Base-by-base conservation (phyloP, 2,888 invertebrate species). In the Drosophila pullipes region DNA sequence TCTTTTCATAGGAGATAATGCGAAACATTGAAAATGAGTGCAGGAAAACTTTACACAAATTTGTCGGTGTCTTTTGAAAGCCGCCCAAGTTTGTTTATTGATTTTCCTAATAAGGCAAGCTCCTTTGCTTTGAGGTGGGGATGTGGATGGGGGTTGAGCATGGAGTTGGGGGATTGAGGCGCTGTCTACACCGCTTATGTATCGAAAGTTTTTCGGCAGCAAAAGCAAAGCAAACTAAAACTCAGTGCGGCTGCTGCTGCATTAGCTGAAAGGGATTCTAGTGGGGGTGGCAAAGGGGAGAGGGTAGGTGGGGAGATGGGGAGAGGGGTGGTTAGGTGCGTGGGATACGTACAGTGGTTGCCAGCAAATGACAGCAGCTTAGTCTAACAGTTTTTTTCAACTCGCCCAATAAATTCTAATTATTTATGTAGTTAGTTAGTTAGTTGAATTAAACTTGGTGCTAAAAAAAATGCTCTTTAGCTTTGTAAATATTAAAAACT, bases 201-300 rank as follows among this genome's bases (percentile, higher is more conserved):
- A 85, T 79, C 70, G 57, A 80, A 85, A 83, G 75, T 85, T 85
- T 85, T 88, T 88, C 78, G 87, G 78, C 72, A 78, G 61, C 64
- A 59, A 53, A 73, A 66, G 41, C 63, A 67, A 37, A 33, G 47
- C 41, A 68, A 83, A 69, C 60, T 76, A 74, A 74, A 74, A 66
- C 69, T 63, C 70, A 69, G 68, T 68, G 67, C 67, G 62, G 72
- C 85, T 65, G 78, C 85, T 65, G 81, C 82, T 83, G 58, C 72
- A 71, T 63, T 68, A 67, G 53, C 63, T 69, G 57, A 25, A 37
- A 50, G 53, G 63, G 50, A 44, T 28, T 35, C 13, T 13, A 35
- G 30, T 2, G n/a, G 28, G 18, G 16, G 18, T n/a, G 16, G 41
- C 47, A 16, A 25, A 25, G 7, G 25, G 47, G 16, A 9, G 1